Base-by-base conservation (phyloP, 2,888 invertebrate species). In the Gandaritis pyraliata region DNA sequence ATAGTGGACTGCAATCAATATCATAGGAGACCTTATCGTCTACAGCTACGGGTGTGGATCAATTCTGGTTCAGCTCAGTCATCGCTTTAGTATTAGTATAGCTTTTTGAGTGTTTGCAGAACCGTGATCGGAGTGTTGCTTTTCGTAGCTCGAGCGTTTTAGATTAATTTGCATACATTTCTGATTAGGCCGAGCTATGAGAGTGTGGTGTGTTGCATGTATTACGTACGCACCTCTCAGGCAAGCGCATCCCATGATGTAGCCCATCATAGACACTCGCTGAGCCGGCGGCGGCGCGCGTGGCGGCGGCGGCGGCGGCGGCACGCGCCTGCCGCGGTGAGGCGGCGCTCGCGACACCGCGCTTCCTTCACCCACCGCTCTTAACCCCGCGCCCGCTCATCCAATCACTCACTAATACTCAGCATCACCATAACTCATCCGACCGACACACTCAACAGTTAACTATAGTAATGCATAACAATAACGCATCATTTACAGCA, bases 181-280 rank as follows among this genome's bases (percentile, higher is more conserved):
- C 5, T 23, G 23, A 23, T 23, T 23, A 23, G 23, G 23, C 2
- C 23, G 6, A 23, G 1, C 23, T 5, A 23, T 23, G 6, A 23
- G 23, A 23, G 23, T 3, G 23, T 23, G 23, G 23, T 6, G 23
- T 23, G 23, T 23, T 23, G 23, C 23, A 23, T 23, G 23, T 23
- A 23, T 23, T 6, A 23, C 6, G 23, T 23, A 85, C 87, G 73
- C 75, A 96, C 97, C 97, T 96, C 96, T 96, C 92, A 97, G 95
- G 94, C 97, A 97, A 93, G 97, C 96, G 94, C 97, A 97, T 91
- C 97, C 97, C 97, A 97, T 97, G 94, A 97, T 96, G 95, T 96
- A 97, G 93, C 97, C 97, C 97, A 97, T 97, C 96, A 97, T 96
- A 93, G 94, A 93, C 74, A 87, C 78, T 65, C 89, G 83, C 75